phyloP scores from a whole-genome alignment of 2,113 vertebrate species.

The Hiodon alosoides region DNA sequence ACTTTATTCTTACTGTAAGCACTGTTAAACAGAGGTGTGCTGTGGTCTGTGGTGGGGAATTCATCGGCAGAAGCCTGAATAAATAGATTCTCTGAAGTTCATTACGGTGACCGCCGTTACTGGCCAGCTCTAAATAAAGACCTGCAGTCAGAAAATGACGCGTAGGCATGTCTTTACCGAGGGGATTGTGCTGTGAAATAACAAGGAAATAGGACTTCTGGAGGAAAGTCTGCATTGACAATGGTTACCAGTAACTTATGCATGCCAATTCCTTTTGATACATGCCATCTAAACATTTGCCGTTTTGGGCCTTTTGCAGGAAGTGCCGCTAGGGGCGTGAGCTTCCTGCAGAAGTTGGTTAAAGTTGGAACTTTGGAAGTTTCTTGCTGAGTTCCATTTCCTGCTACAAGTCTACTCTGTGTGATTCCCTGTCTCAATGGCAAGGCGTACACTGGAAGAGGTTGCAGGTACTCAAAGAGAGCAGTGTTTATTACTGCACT shows the following conservation, averaged over 20 bases:
- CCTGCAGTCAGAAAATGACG: constrained; percentile 48
- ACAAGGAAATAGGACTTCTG: constrained; percentile 17
- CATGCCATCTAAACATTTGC: not conserved
- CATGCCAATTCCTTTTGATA: not conserved
- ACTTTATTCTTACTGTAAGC: no score
- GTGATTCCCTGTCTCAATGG: constrained; percentile 27
- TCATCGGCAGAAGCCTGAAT: constrained; percentile 21
- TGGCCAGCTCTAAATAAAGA: constrained; percentile 60
- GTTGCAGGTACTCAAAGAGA: constrained; percentile 15
- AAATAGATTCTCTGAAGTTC: constrained; percentile 44
- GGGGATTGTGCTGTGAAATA: constrained; percentile 42
- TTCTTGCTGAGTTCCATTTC: constrained; percentile 40
- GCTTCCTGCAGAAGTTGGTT: constrained; percentile 28
- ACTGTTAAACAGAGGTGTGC: no score
- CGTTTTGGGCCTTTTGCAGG: not conserved
- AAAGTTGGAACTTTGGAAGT: constrained; percentile 55
- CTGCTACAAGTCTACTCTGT: not conserved
- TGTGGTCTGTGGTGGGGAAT: constrained; percentile 6
- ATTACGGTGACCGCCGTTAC: constrained; percentile 61
- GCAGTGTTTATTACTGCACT: constrained; percentile 18
- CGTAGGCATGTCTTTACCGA: constrained; percentile 62
- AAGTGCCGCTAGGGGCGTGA: not conserved
- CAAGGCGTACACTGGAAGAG: constrained; percentile 14
- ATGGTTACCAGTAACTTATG: not conserved
- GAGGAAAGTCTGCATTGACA: constrained; percentile 50